Evolutionary conservation across 2,797 vertebrate genomes (phyloP).

Genomic region (Pseudocheirus occidentalis): DNA sequence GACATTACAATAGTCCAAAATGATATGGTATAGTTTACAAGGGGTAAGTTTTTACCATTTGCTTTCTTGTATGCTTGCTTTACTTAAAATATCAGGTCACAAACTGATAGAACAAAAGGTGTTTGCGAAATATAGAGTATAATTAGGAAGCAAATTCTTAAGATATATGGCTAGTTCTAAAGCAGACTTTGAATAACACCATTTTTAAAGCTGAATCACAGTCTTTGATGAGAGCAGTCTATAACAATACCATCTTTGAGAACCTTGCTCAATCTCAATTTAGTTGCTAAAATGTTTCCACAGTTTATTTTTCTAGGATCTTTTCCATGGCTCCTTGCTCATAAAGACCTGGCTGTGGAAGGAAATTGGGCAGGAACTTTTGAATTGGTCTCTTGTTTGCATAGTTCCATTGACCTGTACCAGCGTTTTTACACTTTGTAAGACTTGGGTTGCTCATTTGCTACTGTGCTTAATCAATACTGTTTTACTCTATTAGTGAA

Average conservation of each 20-base stretch:
- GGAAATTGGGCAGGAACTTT: slow-evolving; percentile 79
- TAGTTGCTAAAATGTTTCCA: slow-evolving; percentile 85
- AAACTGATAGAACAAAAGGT: slow-evolving; percentile 63
- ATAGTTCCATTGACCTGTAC: slow-evolving; percentile 54
- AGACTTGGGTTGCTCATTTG: slow-evolving; percentile 49
- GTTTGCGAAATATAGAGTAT: slow-evolving; percentile 56
- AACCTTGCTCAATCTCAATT: slow-evolving; percentile 80
- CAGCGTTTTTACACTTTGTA: slow-evolving; percentile 34
- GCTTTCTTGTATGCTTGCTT: slow-evolving; percentile 46
- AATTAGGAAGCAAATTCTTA: slow-evolving; percentile 66
- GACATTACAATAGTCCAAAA: not conserved
- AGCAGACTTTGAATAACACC: slow-evolving; percentile 68
- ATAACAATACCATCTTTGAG: slow-evolving; percentile 80
- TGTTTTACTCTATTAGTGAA: slow-evolving; percentile 55
- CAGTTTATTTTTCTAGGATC: slow-evolving; percentile 87
- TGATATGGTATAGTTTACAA: not conserved
- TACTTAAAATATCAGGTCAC: slow-evolving; percentile 51
- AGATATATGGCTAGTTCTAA: slow-evolving; percentile 55
- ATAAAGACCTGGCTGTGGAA: slow-evolving; percentile 82
- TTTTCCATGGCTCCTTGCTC: slow-evolving; percentile 83
- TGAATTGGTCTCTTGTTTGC: slow-evolving; percentile 84
- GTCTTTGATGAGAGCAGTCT: slow-evolving; percentile 74
- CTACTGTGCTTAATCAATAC: slow-evolving; percentile 49
- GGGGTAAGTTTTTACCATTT: slow-evolving; percentile 61
- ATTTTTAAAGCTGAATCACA: slow-evolving; percentile 59